Percentiles rank a stretch among this genome's conserved stretches.
These are phyloP conservation scores for Pollenia labialis DNA, from an alignment of 2,888 invertebrate species.

Conservation along the genomic window DNA sequence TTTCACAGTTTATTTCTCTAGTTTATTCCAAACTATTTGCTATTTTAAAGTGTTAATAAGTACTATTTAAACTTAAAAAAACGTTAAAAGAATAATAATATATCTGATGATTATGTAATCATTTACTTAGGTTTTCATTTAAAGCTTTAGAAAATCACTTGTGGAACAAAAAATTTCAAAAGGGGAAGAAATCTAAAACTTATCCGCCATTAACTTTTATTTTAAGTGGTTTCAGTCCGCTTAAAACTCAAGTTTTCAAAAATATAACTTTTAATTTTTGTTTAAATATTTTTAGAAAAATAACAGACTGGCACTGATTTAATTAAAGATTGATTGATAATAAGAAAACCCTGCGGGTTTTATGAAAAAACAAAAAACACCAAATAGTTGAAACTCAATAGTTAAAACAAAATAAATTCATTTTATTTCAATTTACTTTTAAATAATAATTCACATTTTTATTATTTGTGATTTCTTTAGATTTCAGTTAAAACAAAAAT, in stretches of 20 bases:
- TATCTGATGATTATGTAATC: neutral
- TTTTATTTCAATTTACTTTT: slow-evolving; percentile 8
- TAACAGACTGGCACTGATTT: slow-evolving; percentile 34
- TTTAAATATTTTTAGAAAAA: slow-evolving; percentile 1
- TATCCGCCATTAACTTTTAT: slow-evolving; percentile 17
- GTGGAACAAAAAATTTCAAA: neutral
- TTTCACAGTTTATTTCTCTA: no score
- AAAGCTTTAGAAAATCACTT: slow-evolving; percentile 40
- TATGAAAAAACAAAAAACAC: neutral
- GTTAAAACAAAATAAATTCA: slow-evolving; percentile 3
- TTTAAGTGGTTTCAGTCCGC: slow-evolving; percentile 52
- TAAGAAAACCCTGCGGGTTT: slow-evolving; percentile 26
- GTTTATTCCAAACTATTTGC: no score
- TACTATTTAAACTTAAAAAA: neutral
- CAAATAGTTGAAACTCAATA: slow-evolving; percentile 15
- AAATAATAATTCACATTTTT: slow-evolving; percentile 27
- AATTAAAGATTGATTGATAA: slow-evolving; percentile 60
- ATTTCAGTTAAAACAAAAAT: slow-evolving; percentile 39
- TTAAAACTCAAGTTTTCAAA: slow-evolving; percentile 23
- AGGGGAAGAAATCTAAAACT: neutral
- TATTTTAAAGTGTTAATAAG: no score
- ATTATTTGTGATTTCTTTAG: slow-evolving; percentile 9
- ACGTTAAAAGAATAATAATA: neutral
- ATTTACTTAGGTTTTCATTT: neutral
- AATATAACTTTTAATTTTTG: slow-evolving; percentile 1